Base-by-base conservation (phyloP, 30 jellyfish, hydroid and myxozoan species). In the Pseudorhiza aurosa region DNA sequence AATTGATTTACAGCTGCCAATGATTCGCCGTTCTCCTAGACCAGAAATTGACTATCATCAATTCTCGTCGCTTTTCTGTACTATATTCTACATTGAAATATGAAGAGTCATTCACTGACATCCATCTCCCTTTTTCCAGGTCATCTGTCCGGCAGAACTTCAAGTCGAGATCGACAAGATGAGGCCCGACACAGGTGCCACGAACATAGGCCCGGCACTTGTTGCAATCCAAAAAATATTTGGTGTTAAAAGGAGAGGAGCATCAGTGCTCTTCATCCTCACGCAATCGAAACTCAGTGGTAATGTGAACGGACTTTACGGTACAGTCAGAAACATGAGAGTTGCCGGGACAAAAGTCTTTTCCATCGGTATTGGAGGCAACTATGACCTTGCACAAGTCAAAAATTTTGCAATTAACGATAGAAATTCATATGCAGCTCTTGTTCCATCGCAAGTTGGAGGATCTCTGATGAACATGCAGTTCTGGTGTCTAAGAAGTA, bases 171-270 rank as follows among this genome's bases (percentile, higher is more conserved):
- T 60, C 35, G 72, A 70, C 4, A 62, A 44, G 44, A 77, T 77
- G 90, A 60, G 22, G 11, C 82, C 90, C n/a, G 82, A 60, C 27
- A 47, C 82, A 9, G 90, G 90, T 2, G 81, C 75, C 8, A 32
- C 68, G 21, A 63, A 60, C 82, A 49, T 77, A 35, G 82, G 81
- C 42, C 81, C 82, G 2, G 90, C 90, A 28, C 57, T 77, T 1
- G 50, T 69, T 1, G n/a, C 58, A n/a, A 43, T 60, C 18, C 55
- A 47, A 24, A 49, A 49, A 27, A 44, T 77, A 19, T 77, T 77
- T 25, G 63, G 82, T 17, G 81, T 36, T 9, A 45, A 6, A 53
- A 32, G 74, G 24, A 28, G 62, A 46, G 60, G 67, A 15, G 64
- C 60, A 4, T 12, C 82, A 1, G 90, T 39, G 5, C 63, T 77